Evolutionary conservation across 2,888 invertebrate species (phyloP).

Genomic region (Doris montereyensis): DNA sequence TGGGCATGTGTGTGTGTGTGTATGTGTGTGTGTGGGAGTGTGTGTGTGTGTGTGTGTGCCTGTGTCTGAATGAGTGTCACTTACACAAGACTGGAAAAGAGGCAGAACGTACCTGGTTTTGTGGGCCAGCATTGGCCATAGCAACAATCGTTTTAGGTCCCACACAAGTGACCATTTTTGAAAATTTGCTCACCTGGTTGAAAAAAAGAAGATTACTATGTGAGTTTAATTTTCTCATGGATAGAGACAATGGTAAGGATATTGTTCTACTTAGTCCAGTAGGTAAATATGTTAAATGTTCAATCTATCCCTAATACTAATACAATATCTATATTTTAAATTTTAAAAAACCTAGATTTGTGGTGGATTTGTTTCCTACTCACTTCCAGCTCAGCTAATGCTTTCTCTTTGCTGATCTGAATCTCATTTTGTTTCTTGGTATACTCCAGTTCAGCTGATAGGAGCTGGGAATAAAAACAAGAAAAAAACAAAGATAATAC

Average conservation of each 20-base stretch:
- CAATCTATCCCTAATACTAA: too few species aligned
- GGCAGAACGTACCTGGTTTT: conserved; percentile 58
- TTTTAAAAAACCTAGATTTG: too few species aligned
- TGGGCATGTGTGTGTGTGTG: too few species aligned
- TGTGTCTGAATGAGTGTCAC: too few species aligned
- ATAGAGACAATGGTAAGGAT: background rate
- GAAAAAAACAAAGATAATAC: background rate
- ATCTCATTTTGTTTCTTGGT: conserved; percentile 49
- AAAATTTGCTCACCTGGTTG: conserved; percentile 55
- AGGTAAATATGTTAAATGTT: background rate
- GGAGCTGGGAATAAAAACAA: conserved; percentile 44
- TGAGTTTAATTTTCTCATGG: too few species aligned
- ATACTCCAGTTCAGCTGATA: conserved; percentile 54
- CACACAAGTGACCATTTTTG: conserved; percentile 54
- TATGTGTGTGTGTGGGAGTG: too few species aligned
- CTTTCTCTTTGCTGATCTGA: conserved; percentile 51
- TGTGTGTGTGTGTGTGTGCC: too few species aligned
- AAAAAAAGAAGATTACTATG: background rate
- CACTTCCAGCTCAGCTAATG: conserved; percentile 58
- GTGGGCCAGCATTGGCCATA: conserved; percentile 66
- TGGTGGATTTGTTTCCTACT: too few species aligned
- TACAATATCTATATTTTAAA: too few species aligned
- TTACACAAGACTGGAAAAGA: too few species aligned
- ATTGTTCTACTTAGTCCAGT: background rate
- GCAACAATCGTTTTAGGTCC: conserved; percentile 61